Evolutionary conservation across 2,888 invertebrate genomes (phyloP).

Genomic region (Lochmaea capreae): DNA sequence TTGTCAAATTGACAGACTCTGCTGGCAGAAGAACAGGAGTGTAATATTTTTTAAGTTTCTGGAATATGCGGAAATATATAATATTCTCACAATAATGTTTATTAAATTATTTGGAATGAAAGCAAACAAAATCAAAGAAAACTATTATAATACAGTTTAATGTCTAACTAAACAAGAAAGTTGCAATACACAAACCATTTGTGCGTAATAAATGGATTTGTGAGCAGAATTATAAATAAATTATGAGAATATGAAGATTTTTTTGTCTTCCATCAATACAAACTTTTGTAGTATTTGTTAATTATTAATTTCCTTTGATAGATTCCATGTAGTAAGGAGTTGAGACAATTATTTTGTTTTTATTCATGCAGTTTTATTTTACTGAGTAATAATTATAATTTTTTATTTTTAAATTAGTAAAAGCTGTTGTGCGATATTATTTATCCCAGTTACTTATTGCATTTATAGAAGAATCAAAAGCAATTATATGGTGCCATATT

Average conservation of each 20-base stretch:
- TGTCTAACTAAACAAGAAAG: neutral
- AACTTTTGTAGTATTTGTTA: too few relatives aligned
- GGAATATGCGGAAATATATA: neutral
- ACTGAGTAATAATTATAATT: neutral
- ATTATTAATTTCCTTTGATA: too few relatives aligned
- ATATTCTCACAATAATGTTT: too few relatives aligned
- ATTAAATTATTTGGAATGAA: neutral
- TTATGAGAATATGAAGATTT: too few relatives aligned
- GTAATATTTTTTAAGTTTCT: too few relatives aligned
- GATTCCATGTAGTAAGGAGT: too few relatives aligned
- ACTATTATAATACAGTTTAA: neutral
- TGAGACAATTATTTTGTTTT: too few relatives aligned
- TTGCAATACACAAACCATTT: neutral
- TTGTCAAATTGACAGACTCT: too few relatives aligned
- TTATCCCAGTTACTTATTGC: neutral
- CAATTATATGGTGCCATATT: slow-evolving; percentile 5
- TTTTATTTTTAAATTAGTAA: neutral
- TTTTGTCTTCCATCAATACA: too few relatives aligned
- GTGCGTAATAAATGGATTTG: neutral
- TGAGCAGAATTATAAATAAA: neutral
- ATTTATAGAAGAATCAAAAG: slow-evolving; percentile 3
- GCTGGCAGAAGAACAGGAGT: too few relatives aligned
- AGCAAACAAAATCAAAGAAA: neutral
- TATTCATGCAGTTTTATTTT: neutral
- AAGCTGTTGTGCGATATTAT: neutral